Percentiles rank a stretch among this genome's conserved stretches.
Conservation (phyloP, 2,113 vertebrate genomes). For the Rhinoptilus africanus region DNA sequence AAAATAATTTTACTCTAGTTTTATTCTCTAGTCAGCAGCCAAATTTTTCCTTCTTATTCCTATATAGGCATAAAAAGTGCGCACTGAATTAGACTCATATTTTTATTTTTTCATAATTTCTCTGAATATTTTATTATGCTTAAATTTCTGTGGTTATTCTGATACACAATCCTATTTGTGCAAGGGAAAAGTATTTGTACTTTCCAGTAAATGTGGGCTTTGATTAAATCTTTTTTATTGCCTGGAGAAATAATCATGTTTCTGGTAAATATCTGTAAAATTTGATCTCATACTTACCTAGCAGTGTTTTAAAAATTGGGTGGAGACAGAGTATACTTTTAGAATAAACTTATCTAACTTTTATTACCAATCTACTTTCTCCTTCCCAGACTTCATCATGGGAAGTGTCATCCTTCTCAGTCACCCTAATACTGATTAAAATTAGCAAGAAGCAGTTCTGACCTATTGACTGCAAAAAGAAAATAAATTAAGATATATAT, state of each 20-base stretch:
- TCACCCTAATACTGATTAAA: neutral
- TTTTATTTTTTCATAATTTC: neutral
- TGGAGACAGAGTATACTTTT: neutral
- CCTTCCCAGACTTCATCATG: neutral
- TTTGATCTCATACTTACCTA: neutral
- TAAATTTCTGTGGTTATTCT: neutral
- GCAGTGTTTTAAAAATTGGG: neutral
- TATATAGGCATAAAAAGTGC: neutral
- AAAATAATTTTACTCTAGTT: neutral
- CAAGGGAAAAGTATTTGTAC: neutral
- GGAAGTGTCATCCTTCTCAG: neutral
- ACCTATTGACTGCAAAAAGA: constrained; percentile 26
- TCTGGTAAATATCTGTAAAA: neutral
- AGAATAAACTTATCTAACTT: neutral
- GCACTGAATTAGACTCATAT: neutral
- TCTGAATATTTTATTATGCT: neutral
- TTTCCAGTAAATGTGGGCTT: neutral
- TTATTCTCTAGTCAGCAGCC: neutral
- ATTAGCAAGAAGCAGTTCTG: constrained; percentile 4
- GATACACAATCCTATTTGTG: neutral
- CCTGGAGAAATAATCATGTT: neutral
- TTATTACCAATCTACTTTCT: neutral
- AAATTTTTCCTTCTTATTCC: neutral
- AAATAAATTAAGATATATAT: neutral
- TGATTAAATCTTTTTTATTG: neutral